Evolutionary conservation across 1,140 invertebrate species (phyloP), one percentile per base, ranked within the genome.

Genomic region (Gyrodactylus bullatarudis): DNA sequence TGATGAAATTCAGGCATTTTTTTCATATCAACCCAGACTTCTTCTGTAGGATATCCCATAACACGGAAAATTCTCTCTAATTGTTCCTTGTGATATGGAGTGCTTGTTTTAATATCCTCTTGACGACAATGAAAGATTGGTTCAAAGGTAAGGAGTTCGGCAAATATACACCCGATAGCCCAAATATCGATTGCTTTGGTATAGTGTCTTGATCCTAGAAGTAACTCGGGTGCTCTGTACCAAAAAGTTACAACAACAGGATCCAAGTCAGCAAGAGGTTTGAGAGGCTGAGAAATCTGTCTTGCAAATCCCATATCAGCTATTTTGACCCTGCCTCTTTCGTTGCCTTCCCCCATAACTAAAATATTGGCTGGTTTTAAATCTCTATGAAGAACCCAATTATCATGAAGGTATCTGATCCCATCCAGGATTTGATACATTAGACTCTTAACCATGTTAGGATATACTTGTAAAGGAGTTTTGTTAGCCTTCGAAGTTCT

Each of bases 271-370:
- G 81, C 81, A 27, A 99, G 82, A 0, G 95, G 93, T 81, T 98
- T 99, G 23, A 99, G 81, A 1, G 95, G 95, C 1, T 91, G 90
- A 84, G 98, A 96, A 77, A 98, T 99, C 26, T 99, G 84, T 76
- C 95, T 84, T n/a, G 95, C 94, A 84, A 99, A 99, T 19, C 95
- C 95, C 93, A 99, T 97, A 79, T 99, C 95, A 74, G 94, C 94
- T 78, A 98, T 97, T 85, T 97, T 97, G 0, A 96, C 93, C 76
- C 92, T 82, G 1, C 95, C 95, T 78, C 95, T 83, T 81, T 98
- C 93, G 74, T 87, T 86, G 22, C 93, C 95, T 77, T 98, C 93
- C 23, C 94, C 95, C 93, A 99, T 99, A 20, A 99, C 94, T 75
- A 99, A 84, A 79, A 99, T 98, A 83, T 99, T 99, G 0, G 95